A percentile compares a stretch with the other conserved stretches of the same genome.
These are phyloP conservation scores for Rhinopomastus cyanomelas DNA, from an alignment of 2,113 vertebrate species.

Conservation along the genomic window DNA sequence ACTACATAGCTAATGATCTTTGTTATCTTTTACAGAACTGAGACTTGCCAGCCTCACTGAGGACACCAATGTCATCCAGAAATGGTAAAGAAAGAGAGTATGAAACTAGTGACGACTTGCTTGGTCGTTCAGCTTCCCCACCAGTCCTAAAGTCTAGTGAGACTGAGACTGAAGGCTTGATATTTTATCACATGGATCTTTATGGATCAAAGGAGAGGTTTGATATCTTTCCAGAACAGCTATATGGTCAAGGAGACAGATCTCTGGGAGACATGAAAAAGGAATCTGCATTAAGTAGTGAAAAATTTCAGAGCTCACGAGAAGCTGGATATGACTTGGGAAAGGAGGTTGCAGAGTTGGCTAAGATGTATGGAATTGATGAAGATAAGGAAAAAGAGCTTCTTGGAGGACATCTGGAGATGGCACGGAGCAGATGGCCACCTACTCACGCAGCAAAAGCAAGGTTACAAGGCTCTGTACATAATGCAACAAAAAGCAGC, in stretches of 20 bases:
- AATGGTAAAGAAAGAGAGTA: neutral
- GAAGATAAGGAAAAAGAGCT: constrained; percentile 72
- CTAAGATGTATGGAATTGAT: constrained; percentile 71
- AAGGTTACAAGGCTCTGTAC: neutral
- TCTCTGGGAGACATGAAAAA: neutral
- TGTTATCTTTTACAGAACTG: constrained; percentile 33
- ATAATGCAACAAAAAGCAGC: neutral
- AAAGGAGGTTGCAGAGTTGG: constrained; percentile 69
- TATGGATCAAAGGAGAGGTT: constrained; percentile 78
- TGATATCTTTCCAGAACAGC: constrained; percentile 78
- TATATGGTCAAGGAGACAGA: constrained; percentile 22
- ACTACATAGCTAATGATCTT: neutral
- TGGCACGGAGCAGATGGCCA: neutral
- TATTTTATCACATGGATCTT: constrained; percentile 78
- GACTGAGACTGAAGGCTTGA: constrained; percentile 35
- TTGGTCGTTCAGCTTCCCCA: neutral
- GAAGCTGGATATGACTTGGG: constrained; percentile 53
- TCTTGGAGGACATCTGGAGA: neutral
- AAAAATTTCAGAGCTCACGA: neutral
- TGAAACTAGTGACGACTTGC: neutral
- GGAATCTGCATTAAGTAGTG: neutral
- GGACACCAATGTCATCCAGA: constrained; percentile 36
- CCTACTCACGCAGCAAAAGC: neutral
- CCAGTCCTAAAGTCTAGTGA: constrained; percentile 5
- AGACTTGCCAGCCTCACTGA: neutral